phyloP scores from a whole-genome alignment of 2,888 invertebrate genomes.

The Cryptosula pallasiana region DNA sequence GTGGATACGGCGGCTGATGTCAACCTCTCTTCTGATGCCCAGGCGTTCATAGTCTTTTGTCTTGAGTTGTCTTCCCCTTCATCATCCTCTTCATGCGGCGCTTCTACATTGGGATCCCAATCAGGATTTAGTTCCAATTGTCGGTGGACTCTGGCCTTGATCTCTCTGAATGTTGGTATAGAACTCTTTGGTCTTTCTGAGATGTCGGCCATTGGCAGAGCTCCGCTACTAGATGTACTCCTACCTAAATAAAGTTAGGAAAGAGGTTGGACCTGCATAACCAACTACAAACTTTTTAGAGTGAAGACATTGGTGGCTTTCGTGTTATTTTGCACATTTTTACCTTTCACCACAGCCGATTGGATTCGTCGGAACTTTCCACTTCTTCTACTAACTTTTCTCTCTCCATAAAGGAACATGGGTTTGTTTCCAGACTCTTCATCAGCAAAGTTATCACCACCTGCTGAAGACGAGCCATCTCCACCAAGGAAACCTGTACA shows the following conservation, averaged over 20 bases:
- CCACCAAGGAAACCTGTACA: constrained; percentile 16
- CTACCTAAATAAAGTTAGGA: not conserved
- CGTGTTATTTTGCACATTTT: too few species aligned
- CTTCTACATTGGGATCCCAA: constrained; percentile 21
- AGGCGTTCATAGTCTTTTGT: not conserved
- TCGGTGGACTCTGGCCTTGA: constrained; percentile 9
- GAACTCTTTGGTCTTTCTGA: constrained; percentile 8
- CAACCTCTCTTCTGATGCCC: constrained; percentile 10
- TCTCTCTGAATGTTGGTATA: constrained; percentile 16
- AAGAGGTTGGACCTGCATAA: not conserved
- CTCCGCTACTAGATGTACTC: not conserved
- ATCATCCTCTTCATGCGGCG: not conserved
- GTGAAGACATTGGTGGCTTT: too few species aligned
- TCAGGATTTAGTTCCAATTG: constrained; percentile 15
- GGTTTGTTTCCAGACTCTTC: constrained; percentile 12
- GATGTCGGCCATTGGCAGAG: not conserved
- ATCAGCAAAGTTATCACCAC: not conserved
- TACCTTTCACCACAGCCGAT: constrained; percentile 17
- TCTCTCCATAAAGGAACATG: constrained; percentile 23
- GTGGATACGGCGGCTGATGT: not conserved
- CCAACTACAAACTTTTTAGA: too few species aligned
- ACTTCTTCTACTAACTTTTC: constrained; percentile 19
- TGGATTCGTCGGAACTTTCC: constrained; percentile 22
- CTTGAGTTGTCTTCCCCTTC: not conserved
- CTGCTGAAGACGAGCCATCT: not conserved